Evolutionary conservation across 2,888 invertebrate species (phyloP), one percentile per base, ranked within the genome.

Genomic region (Pristionchus mayeri): DNA sequence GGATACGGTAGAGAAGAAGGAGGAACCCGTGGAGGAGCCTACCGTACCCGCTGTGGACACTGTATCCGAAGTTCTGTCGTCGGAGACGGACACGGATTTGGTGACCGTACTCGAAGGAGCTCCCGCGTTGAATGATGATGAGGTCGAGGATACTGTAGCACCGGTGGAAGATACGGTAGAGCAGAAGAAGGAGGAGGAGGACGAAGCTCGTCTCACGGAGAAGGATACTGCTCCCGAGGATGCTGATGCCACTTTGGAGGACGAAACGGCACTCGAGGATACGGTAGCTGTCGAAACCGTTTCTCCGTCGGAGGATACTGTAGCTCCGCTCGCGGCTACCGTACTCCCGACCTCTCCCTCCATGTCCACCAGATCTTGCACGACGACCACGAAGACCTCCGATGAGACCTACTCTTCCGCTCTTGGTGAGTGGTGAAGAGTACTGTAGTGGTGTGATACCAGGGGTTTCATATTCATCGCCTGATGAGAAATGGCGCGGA

Each of bases 231-330:
- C 16, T 4, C 27, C 24, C 0, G 67, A 67, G 37, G 37, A 67
- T 1, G 37, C 24, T 18, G 37, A n/a, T n/a, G 24, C 71, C 6
- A 24, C 37, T 13, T 30, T 11, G 4, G 21, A 54, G 21, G 54
- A 54, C 3, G 54, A 13, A 13, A 54, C 21, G 11, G 54, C 21
- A 54, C 54, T 4, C 71, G 0, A 40, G 71, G 21, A 21, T 40
- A 71, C 71, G 40, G 71, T 71, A 71, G 71, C 40, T n/a, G n/a
- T n/a, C n/a, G n/a, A n/a, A n/a, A n/a, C n/a, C 40, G 40, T n/a
- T 18, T n/a, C 71, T 67, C 9, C 18, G 37, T 21, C 21, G 18
- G 13, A 37, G 34, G 34, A 21, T 67, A 67, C 37, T 27, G 63
- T 63, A 63, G 63, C 34, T 3, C 13, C 63, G 34, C 13, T 30